Percentiles rank a stretch among this genome's conserved stretches.
These are phyloP conservation scores for Lepetodrilus schrolli DNA, from an alignment of 2,888 invertebrate genomes.

Conservation along the genomic window DNA sequence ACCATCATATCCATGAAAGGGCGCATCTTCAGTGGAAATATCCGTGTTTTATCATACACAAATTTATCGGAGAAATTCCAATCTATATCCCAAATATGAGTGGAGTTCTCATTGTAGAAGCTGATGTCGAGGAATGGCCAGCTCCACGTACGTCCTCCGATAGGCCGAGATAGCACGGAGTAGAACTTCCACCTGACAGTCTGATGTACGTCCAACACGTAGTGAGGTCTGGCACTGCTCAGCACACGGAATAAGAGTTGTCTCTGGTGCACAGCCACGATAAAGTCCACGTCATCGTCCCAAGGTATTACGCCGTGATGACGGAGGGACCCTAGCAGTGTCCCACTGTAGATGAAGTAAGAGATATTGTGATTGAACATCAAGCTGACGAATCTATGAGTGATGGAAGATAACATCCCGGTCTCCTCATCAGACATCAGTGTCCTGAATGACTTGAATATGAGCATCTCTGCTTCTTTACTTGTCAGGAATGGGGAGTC, in stretches of 20 bases:
- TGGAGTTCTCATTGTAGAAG: conserved; percentile 45
- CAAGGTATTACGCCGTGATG: conserved; percentile 51
- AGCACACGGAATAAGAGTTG: not conserved
- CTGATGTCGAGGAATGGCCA: conserved; percentile 51
- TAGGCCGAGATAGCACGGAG: conserved; percentile 32
- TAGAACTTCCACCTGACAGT: conserved; percentile 41
- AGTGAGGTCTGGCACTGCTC: conserved; percentile 30
- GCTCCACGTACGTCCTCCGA: conserved; percentile 35
- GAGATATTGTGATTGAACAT: conserved; percentile 27
- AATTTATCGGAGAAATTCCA: conserved; percentile 21
- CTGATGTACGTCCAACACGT: conserved; percentile 29
- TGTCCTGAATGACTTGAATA: not conserved
- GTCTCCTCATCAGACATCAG: conserved; percentile 14
- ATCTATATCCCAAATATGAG: conserved; percentile 47
- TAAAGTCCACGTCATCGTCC: conserved; percentile 51
- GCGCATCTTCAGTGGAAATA: conserved; percentile 43
- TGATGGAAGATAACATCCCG: conserved; percentile 10
- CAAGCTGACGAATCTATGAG: conserved; percentile 29
- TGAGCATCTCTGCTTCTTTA: too few species aligned
- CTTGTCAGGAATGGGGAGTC: too few species aligned
- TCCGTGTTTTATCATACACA: conserved; percentile 32
- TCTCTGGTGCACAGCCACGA: conserved; percentile 34
- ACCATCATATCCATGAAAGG: conserved; percentile 42
- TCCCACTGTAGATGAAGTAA: conserved; percentile 48
- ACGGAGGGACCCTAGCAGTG: conserved; percentile 48